These are phyloP conservation scores for Zosterops japonicus DNA, from an alignment of 2,113 vertebrate species.

Conservation along the genomic window DNA sequence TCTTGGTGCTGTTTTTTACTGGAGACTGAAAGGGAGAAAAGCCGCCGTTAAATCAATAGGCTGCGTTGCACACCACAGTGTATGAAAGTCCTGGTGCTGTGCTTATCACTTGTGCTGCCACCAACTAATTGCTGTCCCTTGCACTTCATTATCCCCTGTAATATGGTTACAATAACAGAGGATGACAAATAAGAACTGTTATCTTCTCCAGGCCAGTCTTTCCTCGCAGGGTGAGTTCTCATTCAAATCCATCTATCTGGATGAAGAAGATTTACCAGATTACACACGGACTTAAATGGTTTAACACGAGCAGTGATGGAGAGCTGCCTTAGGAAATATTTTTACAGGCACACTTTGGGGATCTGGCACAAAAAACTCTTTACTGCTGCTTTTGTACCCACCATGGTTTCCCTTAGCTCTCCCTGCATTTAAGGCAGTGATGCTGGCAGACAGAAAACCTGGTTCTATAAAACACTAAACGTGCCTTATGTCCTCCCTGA, in stretches of 20 bases:
- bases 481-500: not conserved
- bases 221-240: not conserved
- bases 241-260: not conserved
- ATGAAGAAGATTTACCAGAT: conserved; percentile 21
- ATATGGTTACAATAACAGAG: conserved; percentile 37
- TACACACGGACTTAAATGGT: conserved; percentile 14
- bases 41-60: conserved; percentile 38
- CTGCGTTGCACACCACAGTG: conserved; percentile 35
- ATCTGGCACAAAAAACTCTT: conserved; percentile 37
- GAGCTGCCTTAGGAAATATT: conserved; percentile 37
- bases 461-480: not conserved
- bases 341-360: conserved; percentile 29
- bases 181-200: conserved; percentile 41
- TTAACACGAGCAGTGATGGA: not conserved
- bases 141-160: conserved; percentile 56
- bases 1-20: conserved; percentile 30
- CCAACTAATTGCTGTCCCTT: conserved; percentile 56
- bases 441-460: not conserved
- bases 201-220: not conserved
- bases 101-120: conserved; percentile 53
- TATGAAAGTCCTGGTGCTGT: not conserved
- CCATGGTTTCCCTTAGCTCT: not conserved
- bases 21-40: conserved; percentile 27
- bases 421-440: not conserved
- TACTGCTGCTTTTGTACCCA: conserved; percentile 26